Percentiles rank a stretch among this genome's conserved stretches.
Conservation (phyloP, 2,797 vertebrate genomes). For the Steatocranus sp. region DNA sequence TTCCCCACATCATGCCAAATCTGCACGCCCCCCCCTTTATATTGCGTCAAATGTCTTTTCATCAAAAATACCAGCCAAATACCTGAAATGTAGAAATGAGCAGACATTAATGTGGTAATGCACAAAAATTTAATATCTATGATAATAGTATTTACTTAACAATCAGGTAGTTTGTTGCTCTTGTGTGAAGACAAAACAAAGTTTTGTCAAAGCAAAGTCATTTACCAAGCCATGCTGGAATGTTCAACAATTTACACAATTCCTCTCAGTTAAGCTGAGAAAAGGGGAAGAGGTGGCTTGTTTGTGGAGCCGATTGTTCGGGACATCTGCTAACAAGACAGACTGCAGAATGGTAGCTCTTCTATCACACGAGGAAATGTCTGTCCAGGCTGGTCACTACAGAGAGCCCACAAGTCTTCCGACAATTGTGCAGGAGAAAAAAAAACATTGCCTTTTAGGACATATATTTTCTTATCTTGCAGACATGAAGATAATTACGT, state of each 20-base stretch:
- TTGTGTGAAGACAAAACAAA: conserved; percentile 11
- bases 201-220: neutral
- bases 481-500: conserved; percentile 1
- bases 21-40: rapidly evolving
- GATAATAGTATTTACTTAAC: neutral
- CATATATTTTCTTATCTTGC: conserved; percentile 4
- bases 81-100: neutral
- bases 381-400: conserved; percentile 34
- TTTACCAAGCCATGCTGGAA: neutral
- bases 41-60: neutral
- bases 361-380: conserved; percentile 55
- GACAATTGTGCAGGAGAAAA: conserved; percentile 64
- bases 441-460: conserved; percentile 36
- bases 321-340: conserved; percentile 35
- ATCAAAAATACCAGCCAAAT: neutral
- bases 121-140: neutral
- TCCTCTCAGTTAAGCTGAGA: neutral
- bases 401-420: conserved; percentile 64
- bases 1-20: neutral
- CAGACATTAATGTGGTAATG: neutral
- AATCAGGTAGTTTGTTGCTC: neutral
- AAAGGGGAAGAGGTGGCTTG: neutral
- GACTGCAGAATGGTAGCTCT: neutral
- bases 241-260: neutral
- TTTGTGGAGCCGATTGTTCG: conserved; percentile 16